A percentile compares a stretch with the other conserved stretches of the same genome.
These are phyloP conservation scores for Scaptomyza caliginosa DNA, from an alignment of 2,888 invertebrate genomes.

Conservation along the genomic window DNA sequence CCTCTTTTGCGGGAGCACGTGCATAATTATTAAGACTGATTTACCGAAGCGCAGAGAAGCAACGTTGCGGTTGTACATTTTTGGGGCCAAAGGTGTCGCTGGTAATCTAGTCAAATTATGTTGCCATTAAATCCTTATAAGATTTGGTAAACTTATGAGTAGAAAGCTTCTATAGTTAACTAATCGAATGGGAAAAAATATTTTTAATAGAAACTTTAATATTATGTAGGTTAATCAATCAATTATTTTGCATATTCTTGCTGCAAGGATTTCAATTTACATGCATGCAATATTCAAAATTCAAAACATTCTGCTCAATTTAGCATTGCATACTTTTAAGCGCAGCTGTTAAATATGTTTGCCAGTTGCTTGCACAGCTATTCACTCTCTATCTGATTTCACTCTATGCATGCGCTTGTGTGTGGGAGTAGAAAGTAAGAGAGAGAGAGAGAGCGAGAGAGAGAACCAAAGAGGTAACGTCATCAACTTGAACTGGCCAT, in stretches of 20 bases:
- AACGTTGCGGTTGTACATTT: neutral
- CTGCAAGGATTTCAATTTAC: too few relatives aligned
- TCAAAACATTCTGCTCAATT: too few relatives aligned
- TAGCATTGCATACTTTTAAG: slow-evolving; percentile 58
- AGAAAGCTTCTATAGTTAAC: neutral
- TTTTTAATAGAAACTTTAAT: too few relatives aligned
- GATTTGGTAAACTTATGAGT: neutral
- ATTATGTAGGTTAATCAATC: slow-evolving; percentile 22
- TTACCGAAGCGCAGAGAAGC: slow-evolving; percentile 3
- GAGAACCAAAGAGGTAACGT: slow-evolving; percentile 57
- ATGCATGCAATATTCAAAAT: too few relatives aligned
- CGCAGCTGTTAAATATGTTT: slow-evolving; percentile 19
- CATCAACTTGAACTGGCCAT: slow-evolving; percentile 61
- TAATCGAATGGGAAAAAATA: neutral
- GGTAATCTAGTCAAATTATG: slow-evolving; percentile 3
- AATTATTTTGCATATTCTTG: too few relatives aligned
- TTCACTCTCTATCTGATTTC: neutral
- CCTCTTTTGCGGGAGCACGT: slow-evolving; percentile 32
- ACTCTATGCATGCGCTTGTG: slow-evolving; percentile 1
- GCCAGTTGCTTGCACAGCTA: slow-evolving; percentile 11
- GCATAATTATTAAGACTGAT: slow-evolving; percentile 58
- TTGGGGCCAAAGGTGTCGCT: neutral
- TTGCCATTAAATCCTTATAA: neutral
- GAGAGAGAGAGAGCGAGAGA: slow-evolving; percentile 11
- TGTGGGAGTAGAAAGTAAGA: slow-evolving; percentile 20